Evolutionary conservation across 2,797 vertebrate genomes (phyloP).

Genomic region (Gymnoscopelus braueri): DNA sequence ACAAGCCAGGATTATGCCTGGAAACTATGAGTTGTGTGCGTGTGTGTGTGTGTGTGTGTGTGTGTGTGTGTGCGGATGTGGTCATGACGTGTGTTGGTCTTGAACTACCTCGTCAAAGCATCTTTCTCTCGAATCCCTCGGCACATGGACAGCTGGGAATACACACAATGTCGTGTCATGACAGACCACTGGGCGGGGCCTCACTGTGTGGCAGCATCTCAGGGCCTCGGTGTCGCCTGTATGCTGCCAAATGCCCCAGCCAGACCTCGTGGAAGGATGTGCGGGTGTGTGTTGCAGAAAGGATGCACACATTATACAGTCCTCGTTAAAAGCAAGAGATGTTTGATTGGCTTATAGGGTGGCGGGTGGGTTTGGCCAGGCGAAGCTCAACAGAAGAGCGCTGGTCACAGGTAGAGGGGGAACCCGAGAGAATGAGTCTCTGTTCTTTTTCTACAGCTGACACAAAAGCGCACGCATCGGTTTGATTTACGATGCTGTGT

Average conservation of each 20-base stretch:
- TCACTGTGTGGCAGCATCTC: too few relatives aligned
- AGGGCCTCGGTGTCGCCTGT: too few relatives aligned
- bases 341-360: constrained; percentile 42
- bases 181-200: too few relatives aligned
- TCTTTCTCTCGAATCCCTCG: too few relatives aligned
- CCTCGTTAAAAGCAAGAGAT: constrained; percentile 1
- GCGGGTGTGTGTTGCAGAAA: constrained; percentile 3
- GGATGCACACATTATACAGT: constrained; percentile 8
- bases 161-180: too few relatives aligned
- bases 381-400: constrained; percentile 49
- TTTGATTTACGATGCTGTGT: constrained; percentile 30
- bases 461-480: constrained; percentile 36
- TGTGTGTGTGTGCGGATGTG: background rate
- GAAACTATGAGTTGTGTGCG: background rate
- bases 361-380: constrained; percentile 24
- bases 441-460: constrained; percentile 28
- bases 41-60: constrained; percentile 23
- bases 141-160: too few relatives aligned
- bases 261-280: background rate
- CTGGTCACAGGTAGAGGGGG: constrained; percentile 44
- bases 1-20: background rate
- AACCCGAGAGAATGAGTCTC: constrained; percentile 39
- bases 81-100: too few relatives aligned
- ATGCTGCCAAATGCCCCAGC: too few relatives aligned
- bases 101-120: too few relatives aligned